Evolutionary conservation across 2,888 invertebrate species (phyloP).

Genomic region (Spicauda simplicius): DNA sequence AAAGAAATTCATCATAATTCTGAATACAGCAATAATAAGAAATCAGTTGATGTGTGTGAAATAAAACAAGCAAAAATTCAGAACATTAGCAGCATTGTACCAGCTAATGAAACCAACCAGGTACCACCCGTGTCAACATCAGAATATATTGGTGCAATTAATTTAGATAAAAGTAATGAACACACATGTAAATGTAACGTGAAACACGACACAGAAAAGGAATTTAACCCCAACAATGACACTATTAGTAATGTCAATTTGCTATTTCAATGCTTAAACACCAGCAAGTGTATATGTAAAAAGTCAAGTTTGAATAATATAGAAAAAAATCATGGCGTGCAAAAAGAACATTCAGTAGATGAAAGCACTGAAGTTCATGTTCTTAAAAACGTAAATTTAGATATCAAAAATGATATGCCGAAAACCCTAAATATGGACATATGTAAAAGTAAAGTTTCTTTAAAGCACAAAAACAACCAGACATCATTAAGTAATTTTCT

Average conservation of each 20-base stretch:
- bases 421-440: neutral
- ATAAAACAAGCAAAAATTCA: neutral
- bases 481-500: conserved; percentile 31
- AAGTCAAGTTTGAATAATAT: conserved; percentile 38
- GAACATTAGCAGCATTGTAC: conserved; percentile 11
- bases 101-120: conserved; percentile 35
- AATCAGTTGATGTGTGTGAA: conserved; percentile 11
- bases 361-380: neutral
- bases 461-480: conserved; percentile 13
- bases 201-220: conserved; percentile 27
- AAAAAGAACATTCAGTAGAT: neutral
- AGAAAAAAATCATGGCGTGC: conserved; percentile 12
- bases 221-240: conserved; percentile 6
- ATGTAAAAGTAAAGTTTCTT: neutral
- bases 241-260: conserved; percentile 30
- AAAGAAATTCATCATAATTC: conserved; percentile 35
- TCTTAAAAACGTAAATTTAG: neutral
- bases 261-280: conserved; percentile 50
- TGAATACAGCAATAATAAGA: conserved; percentile 24
- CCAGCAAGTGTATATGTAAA: conserved; percentile 44
- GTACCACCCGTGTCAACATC: conserved; percentile 52
- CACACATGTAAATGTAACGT: conserved; percentile 51
- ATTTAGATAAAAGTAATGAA: conserved; percentile 68
- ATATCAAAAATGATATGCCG: neutral
- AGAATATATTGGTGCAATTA: conserved; percentile 65